A percentile compares a stretch with the other conserved stretches of the same genome.
These are phyloP conservation scores for Brachypalpus laphriformis DNA, from an alignment of 2,888 invertebrate genomes.

Conservation along the genomic window DNA sequence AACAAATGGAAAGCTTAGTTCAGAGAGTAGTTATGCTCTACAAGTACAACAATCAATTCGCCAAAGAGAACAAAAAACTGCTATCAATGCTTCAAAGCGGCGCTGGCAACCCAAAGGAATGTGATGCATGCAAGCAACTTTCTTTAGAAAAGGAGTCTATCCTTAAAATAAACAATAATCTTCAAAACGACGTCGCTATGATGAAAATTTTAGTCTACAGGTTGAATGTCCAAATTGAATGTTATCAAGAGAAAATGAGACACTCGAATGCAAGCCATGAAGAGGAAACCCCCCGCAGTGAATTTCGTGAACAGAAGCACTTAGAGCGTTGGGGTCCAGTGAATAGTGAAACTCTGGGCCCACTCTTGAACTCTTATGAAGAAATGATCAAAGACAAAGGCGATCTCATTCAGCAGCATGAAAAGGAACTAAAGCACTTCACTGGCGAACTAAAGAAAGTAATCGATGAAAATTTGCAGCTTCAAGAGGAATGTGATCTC, in stretches of 20 bases:
- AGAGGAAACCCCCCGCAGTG: slow-evolving; percentile 75
- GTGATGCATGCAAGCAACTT: slow-evolving; percentile 79
- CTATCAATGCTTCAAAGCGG: slow-evolving; percentile 83
- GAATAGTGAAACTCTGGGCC: slow-evolving; percentile 83
- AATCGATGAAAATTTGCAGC: slow-evolving; percentile 87
- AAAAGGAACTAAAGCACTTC: slow-evolving; percentile 88
- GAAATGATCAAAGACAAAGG: slow-evolving; percentile 91
- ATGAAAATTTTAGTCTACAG: slow-evolving; percentile 91
- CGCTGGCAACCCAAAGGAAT: slow-evolving; percentile 82
- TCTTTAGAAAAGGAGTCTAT: slow-evolving; percentile 74
- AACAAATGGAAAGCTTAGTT: slow-evolving; percentile 85
- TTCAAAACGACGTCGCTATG: slow-evolving; percentile 88
- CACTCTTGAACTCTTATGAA: slow-evolving; percentile 90
- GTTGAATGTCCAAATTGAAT: slow-evolving; percentile 89
- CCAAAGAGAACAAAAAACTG: slow-evolving; percentile 86
- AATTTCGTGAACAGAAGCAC: not conserved
- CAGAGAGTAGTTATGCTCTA: slow-evolving; percentile 86
- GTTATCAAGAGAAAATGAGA: slow-evolving; percentile 89
- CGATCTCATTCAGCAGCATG: slow-evolving; percentile 88
- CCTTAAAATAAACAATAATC: slow-evolving; percentile 84
- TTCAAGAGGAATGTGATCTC: slow-evolving; percentile 84
- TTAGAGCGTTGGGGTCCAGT: slow-evolving; percentile 75
- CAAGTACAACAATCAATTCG: slow-evolving; percentile 86
- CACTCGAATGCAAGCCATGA: slow-evolving; percentile 70
- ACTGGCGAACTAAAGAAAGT: slow-evolving; percentile 89